A percentile compares a stretch with the other conserved stretches of the same genome.
Conservation (phyloP, 2,888 invertebrate species). For the Thecophora atra region DNA sequence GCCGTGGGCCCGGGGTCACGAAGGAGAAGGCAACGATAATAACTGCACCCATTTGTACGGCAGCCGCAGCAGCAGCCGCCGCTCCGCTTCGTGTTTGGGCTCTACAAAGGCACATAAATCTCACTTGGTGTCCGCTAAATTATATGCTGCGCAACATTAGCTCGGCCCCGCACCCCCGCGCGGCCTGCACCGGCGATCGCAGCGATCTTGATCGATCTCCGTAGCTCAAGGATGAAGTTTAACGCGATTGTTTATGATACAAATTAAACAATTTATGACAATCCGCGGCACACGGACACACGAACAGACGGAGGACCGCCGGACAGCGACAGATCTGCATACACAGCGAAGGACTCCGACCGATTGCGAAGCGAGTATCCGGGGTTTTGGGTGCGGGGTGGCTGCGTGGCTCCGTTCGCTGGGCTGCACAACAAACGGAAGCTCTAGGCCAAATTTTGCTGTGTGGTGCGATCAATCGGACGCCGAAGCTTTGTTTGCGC, state of each 20-base stretch:
- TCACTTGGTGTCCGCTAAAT: constrained; percentile 67
- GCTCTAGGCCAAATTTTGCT: constrained; percentile 49
- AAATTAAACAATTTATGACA: constrained; percentile 68
- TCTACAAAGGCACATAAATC: constrained; percentile 61
- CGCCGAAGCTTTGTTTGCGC: constrained; percentile 36
- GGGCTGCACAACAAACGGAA: constrained; percentile 41
- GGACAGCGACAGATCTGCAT: not conserved
- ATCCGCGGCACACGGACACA: constrained; percentile 46
- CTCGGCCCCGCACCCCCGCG: constrained; percentile 38
- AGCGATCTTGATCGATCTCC: constrained; percentile 60
- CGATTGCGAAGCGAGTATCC: constrained; percentile 41
- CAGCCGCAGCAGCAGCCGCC: constrained; percentile 32
- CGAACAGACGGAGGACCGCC: not conserved
- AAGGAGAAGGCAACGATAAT: constrained; percentile 46
- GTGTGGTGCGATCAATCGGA: constrained; percentile 44
- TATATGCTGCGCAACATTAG: constrained; percentile 65
- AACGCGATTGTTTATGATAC: constrained; percentile 67
- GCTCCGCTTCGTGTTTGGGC: constrained; percentile 9
- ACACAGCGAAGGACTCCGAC: too few species aligned
- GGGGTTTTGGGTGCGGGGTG: constrained; percentile 38
- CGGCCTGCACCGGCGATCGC: constrained; percentile 36
- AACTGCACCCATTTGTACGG: constrained; percentile 52
- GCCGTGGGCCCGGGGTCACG: constrained; percentile 15
- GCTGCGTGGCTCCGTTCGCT: constrained; percentile 18
- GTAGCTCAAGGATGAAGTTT: constrained; percentile 64